Evolutionary conservation across 2,113 vertebrate genomes (phyloP), one percentile per base, ranked within the genome.

Genomic region (Crypturellus undulatus): DNA sequence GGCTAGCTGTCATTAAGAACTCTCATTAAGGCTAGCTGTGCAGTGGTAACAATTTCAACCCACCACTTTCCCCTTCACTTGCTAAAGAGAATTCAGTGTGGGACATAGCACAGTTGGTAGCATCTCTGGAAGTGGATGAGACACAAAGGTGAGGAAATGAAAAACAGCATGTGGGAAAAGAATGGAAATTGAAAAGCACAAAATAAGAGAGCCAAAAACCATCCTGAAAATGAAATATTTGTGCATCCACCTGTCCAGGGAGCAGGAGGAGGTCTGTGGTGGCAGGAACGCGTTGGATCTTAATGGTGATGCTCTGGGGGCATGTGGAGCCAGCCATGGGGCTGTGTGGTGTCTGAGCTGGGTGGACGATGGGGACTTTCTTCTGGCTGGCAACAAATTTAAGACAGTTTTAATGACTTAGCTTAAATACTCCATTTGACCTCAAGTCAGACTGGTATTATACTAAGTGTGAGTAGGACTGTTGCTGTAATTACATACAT

Each of bases 261-360:
- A 28, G 17, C 22, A 62, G 38, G 43, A 62, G 21, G 20, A 43
- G 20, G 32, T 63, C 19, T 68, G 32, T 51, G 38, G 7, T 60
- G 3, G 4, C 32, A 26, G 21, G 9, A 62, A 49, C 45, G 36
- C 22, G 12, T 30, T 64, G 22, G 30, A 5, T 34, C 62, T 52
- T 22, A 10, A 9, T 79, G 38, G 11, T 8, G 72, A 30, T 17
- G 51, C 56, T 56, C 54, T 60, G 2, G 34, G 77, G 9, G 65
- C 4, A 28, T 69, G 25, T 8, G 45, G 32, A 83, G 21, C 34
- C 26, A n/a, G 38, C 26, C 26, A 9, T 9, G 16, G 40, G 1
- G 1, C 20, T 79, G 56, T 14, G 0, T 0, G 1, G 65, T 70
- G 25, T 21, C 65, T 17, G 38, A 65, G 43, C 13, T 17, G 16